Evolutionary conservation across 2,113 vertebrate species (phyloP), one percentile per base, ranked within the genome.

Genomic region (Eleginops maclovinus): DNA sequence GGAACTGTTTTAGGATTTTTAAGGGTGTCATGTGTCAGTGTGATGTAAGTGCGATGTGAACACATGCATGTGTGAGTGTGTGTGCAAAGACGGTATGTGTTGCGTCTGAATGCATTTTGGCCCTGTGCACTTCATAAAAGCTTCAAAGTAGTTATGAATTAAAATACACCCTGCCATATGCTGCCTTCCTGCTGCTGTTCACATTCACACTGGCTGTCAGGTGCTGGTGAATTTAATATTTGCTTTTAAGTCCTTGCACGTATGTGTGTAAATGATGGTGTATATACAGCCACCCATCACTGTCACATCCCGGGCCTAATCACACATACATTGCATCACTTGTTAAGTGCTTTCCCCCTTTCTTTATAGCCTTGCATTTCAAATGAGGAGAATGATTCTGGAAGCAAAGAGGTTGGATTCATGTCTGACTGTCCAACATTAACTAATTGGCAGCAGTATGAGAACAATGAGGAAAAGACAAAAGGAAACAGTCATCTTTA

Each of bases 381-480:
- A 85, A 87, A 89, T 85, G 56, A 17, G 8, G 47, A 10, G 69
- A 85, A 80, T 75, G 80, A 83, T 79, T 54, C 86, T 77, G 76
- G 87, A 87, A 69, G 82, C 46, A 83, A 84, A 84, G 55, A 60
- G 60, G 62, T 69, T 70, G 58, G 24, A 70, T 69, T 75, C 66
- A 81, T 21, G 47, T 53, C 75, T 87, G 49, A 10, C 67, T 75
- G 70, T 89, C 77, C 40, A 4, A 77, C 78, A 83, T 92, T 84
- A 91, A 87, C 87, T 89, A 91, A 93, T 91, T 93, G 89, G 87
- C 79, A 68, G 76, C 78, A 83, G 71, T 88, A 84, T 79, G 75
- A 2, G 31, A 70, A 55, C 61, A 58, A 74, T 36, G 26, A 71
- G 26, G 50, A 72, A 12, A 13, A 46, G 10, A 9, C 22, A 28